Conservation (phyloP, 2,888 invertebrate genomes). For the Dilophus febrilis region DNA sequence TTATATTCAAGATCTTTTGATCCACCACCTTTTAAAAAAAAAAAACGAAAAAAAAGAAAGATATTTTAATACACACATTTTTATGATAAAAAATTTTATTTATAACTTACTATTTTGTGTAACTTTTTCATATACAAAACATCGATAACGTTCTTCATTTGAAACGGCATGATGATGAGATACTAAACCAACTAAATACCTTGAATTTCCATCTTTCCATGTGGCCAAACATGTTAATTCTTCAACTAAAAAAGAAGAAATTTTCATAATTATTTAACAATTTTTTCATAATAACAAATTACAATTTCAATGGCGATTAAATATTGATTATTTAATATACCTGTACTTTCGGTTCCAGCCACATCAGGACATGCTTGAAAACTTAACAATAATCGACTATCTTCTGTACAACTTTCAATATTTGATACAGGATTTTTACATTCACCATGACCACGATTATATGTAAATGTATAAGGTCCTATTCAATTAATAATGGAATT, state of each 20-base stretch:
- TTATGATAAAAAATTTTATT: background rate
- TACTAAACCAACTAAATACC: conserved; percentile 78
- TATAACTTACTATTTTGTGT: conserved; percentile 36
- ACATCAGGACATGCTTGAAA: conserved; percentile 91
- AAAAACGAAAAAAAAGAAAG: background rate
- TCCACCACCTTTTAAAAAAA: conserved; percentile 22
- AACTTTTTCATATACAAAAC: conserved; percentile 86
- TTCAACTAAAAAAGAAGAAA: conserved; percentile 60
- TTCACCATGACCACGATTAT: conserved; percentile 79
- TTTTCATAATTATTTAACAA: too few relatives aligned
- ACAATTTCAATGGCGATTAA: background rate
- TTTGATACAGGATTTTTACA: conserved; percentile 79
- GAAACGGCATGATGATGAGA: conserved; percentile 79
- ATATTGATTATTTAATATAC: conserved; percentile 32
- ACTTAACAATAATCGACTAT: conserved; percentile 72
- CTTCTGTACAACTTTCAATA: conserved; percentile 87
- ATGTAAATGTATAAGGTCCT: conserved; percentile 85
- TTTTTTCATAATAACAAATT: too few relatives aligned
- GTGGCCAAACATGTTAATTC: conserved; percentile 80
- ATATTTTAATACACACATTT: background rate
- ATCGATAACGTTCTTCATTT: conserved; percentile 84
- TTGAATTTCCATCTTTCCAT: conserved; percentile 86
- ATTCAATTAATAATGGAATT: too few relatives aligned
- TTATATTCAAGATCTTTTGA: conserved; percentile 51
- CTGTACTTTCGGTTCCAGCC: conserved; percentile 76